These are phyloP conservation scores for Gerris lacustris DNA, from an alignment of 2,888 invertebrate genomes.

Conservation along the genomic window DNA sequence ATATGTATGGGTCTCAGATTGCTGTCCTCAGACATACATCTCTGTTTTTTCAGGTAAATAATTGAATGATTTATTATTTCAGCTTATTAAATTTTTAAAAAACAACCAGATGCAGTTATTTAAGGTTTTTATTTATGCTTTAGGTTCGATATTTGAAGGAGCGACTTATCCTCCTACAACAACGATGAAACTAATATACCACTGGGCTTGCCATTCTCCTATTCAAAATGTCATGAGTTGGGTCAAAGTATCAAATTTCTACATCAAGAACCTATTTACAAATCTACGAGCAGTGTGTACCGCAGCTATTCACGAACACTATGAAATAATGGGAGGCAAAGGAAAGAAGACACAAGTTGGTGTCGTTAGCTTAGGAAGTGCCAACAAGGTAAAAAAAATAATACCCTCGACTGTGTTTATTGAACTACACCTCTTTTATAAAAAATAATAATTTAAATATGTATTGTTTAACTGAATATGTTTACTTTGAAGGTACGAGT, in stretches of 20 bases:
- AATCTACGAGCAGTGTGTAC: conserved; percentile 66
- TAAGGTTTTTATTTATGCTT: conserved; percentile 32
- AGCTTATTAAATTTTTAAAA: no score
- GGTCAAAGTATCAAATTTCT: conserved; percentile 66
- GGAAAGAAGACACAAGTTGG: conserved; percentile 63
- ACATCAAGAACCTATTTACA: conserved; percentile 54
- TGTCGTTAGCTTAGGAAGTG: conserved; percentile 76
- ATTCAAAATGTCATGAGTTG: conserved; percentile 79
- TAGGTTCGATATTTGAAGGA: conserved; percentile 74
- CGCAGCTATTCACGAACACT: conserved; percentile 64
- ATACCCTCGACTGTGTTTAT: conserved; percentile 30
- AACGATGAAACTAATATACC: conserved; percentile 71
- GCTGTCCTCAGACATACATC: conserved; percentile 71
- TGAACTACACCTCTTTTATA: no score
- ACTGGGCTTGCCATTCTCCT: conserved; percentile 84
- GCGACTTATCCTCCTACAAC: conserved; percentile 73
- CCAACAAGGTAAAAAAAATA: conserved; percentile 58
- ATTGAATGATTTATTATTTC: no score
- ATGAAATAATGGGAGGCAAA: conserved; percentile 57
- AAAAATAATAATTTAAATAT: no score
- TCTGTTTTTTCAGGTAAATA: conserved; percentile 41
- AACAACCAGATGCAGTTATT: no score
- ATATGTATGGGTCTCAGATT: conserved; percentile 82
- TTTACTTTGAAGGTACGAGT: conserved; percentile 52
- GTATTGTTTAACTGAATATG: no score